Evolutionary conservation across 2,888 invertebrate species (phyloP).

Genomic region (Cerastoderma edule): DNA sequence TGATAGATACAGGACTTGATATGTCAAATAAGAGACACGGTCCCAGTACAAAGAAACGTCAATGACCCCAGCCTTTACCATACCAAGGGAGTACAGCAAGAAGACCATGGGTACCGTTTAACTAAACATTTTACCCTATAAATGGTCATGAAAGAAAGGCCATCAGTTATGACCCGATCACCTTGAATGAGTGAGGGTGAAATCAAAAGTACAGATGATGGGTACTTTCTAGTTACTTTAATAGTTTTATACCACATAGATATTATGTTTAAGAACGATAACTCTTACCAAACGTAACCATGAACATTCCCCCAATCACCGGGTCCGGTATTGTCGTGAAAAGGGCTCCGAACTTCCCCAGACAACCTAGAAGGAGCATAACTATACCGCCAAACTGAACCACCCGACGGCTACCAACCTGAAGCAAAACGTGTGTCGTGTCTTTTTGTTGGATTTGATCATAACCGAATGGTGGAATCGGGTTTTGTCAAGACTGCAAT

Average conservation of each 20-base stretch:
- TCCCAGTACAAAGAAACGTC: too few species aligned
- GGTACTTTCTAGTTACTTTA: neutral
- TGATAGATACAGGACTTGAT: too few species aligned
- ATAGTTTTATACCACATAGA: neutral
- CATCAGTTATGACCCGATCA: neutral
- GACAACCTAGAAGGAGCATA: slow-evolving; percentile 83
- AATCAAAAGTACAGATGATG: too few species aligned
- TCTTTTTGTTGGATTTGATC: too few species aligned
- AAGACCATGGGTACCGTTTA: too few species aligned
- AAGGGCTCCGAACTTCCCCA: slow-evolving; percentile 85
- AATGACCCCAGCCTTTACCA: too few species aligned
- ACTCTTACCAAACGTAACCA: slow-evolving; percentile 80
- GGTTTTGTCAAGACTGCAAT: too few species aligned
- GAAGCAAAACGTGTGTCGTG: too few species aligned
- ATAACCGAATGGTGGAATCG: too few species aligned
- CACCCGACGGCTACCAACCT: slow-evolving; percentile 84
- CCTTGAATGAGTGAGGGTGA: neutral
- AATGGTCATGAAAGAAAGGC: neutral
- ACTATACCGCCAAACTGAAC: slow-evolving; percentile 83
- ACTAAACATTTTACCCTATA: neutral
- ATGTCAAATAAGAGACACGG: too few species aligned
- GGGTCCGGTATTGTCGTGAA: slow-evolving; percentile 85
- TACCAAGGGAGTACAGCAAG: too few species aligned
- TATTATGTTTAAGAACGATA: neutral
- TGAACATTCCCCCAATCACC: slow-evolving; percentile 83